Base-by-base conservation (phyloP, 2,113 vertebrate species). In the Madoqua kirkii region DNA sequence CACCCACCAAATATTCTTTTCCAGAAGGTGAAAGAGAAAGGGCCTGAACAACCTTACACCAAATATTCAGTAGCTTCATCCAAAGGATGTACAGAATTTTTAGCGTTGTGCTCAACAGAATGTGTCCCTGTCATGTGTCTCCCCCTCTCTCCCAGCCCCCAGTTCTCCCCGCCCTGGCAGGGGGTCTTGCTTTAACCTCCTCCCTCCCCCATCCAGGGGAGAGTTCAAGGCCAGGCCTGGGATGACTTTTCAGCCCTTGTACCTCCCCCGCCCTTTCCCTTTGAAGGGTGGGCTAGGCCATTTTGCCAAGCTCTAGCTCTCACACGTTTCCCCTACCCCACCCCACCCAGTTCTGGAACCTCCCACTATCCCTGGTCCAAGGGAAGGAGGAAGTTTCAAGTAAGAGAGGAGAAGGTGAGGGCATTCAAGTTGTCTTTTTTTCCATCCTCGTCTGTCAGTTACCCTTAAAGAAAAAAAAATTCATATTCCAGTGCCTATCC, bases 41-140 rank as follows among this genome's bases (percentile, higher is more conserved):
- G 97, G 96, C 98, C 95, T 57, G 82, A 98, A 97, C 97, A 98
- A 98, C 98, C 95, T 98, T 97, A 98, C 98, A 98, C 98, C 98
- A 98, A 98, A 98, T 98, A 98, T 96, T 97, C 98, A 98, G 96
- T 97, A 98, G 98, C 98, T 98, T 98, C 98, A 98, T 97, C 98
- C 98, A 98, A 98, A 98, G 98, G 98, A 98, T 98, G 98, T 98
- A 98, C 97, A 98, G 97, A 98, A 95, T 98, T 98, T 97, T 98
- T 97, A 98, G 98, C 83, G 55, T 98, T 97, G 93, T 48, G 94
- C 96, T 98, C 96, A 89, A 96, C 95, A 92, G 98, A 98, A 98
- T 98, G 97, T 98, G 97, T 97, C 71, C 96, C 97, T 93, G 82
- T 87, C 78, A 79, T 93, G 94, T 89, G 71, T 95, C 62, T 86